phyloP scores from a whole-genome alignment of 2,113 vertebrate genomes.

The Pterophyllum scalare region DNA sequence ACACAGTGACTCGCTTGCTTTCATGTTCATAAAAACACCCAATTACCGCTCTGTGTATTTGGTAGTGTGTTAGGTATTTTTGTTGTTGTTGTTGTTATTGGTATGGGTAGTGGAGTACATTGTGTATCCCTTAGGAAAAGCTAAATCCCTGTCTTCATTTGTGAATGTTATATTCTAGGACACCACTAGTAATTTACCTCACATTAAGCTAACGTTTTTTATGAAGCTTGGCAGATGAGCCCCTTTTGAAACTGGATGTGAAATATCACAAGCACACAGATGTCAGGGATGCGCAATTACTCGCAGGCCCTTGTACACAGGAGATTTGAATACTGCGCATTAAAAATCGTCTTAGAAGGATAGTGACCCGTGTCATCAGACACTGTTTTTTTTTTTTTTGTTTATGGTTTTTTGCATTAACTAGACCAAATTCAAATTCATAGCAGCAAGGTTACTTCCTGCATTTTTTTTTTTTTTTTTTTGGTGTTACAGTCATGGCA shows the following conservation, averaged over 20 bases:
- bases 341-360: slow-evolving; percentile 38
- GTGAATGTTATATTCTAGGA: slow-evolving; percentile 17
- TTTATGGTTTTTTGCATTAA: neutral
- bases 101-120: neutral
- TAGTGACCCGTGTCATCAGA: slow-evolving; percentile 10
- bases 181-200: slow-evolving; percentile 24
- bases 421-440: neutral
- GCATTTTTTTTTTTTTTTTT: neutral
- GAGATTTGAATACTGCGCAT: slow-evolving; percentile 17
- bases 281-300: slow-evolving; percentile 43
- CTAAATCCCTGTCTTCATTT: neutral
- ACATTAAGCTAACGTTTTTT: slow-evolving; percentile 26
- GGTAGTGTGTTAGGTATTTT: neutral
- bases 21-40: neutral
- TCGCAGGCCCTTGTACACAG: neutral
- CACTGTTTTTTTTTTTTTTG: neutral
- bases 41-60: neutral
- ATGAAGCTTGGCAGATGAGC: slow-evolving; percentile 34
- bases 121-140: neutral
- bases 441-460: neutral
- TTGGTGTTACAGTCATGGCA: neutral
- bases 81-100: neutral
- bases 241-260: slow-evolving; percentile 23
- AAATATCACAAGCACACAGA: slow-evolving; percentile 58
- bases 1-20: neutral